A percentile compares a stretch with the other conserved stretches of the same genome.
Conservation (phyloP, 2,113 vertebrate genomes). For the Dipodomys spectabilis region DNA sequence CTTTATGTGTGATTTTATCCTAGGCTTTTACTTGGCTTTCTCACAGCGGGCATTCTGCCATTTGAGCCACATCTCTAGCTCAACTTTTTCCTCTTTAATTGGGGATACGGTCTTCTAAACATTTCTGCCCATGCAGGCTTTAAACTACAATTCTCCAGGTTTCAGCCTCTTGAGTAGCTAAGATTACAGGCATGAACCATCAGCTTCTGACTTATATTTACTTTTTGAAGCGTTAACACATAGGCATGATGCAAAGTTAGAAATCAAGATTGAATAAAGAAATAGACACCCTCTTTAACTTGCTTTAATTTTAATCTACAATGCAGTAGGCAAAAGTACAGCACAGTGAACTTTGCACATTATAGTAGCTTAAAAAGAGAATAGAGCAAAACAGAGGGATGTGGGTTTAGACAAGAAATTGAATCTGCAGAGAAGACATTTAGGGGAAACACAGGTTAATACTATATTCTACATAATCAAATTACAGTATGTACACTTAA, state of each 20-base stretch:
- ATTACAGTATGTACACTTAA: no score
- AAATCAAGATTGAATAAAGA: neutral
- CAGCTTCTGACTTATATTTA: no score
- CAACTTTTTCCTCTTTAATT: no score
- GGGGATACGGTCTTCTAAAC: no score
- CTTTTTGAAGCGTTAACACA: neutral
- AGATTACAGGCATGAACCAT: no score
- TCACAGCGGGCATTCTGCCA: no score
- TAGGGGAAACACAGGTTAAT: conserved; percentile 7
- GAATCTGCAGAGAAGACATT: neutral
- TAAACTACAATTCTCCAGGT: no score
- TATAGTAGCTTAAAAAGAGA: neutral
- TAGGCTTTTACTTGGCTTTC: neutral
- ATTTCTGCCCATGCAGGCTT: no score
- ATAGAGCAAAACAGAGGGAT: neutral
- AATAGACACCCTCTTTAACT: neutral
- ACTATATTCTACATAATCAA: neutral
- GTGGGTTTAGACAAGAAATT: neutral
- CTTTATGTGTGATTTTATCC: neutral
- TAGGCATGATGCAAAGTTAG: neutral
- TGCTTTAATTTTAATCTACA: conserved; percentile 17
- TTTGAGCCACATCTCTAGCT: no score
- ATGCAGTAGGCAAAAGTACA: neutral
- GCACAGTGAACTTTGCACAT: neutral
- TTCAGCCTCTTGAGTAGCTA: no score